Conservation (phyloP, 2,797 vertebrate genomes). For the Corythornis leucogaster region DNA sequence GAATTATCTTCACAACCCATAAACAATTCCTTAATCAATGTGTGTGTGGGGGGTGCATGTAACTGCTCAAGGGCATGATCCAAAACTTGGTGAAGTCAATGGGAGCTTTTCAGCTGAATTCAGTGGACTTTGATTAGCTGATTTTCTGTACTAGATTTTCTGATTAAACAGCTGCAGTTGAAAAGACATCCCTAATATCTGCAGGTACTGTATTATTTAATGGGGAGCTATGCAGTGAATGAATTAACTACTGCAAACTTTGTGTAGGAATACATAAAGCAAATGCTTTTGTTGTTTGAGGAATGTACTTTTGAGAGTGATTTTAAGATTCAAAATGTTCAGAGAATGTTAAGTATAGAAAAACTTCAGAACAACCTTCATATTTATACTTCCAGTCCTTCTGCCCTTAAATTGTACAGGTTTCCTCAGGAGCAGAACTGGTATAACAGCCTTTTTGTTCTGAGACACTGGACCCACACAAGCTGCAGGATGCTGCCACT, state of each 20-base stretch:
- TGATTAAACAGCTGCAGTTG: constrained; percentile 1
- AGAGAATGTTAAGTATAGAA: neutral
- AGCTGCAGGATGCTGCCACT: neutral
- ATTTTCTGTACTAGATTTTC: neutral
- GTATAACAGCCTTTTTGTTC: neutral
- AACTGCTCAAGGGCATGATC: neutral
- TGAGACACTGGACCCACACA: neutral
- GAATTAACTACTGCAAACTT: neutral
- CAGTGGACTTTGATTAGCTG: neutral
- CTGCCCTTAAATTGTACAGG: neutral
- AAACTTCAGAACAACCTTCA: neutral
- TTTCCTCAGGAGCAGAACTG: neutral
- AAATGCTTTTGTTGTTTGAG: neutral
- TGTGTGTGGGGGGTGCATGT: neutral
- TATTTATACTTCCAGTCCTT: neutral
- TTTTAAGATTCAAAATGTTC: neutral
- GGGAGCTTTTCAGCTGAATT: neutral
- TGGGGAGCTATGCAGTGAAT: neutral
- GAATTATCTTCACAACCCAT: neutral
- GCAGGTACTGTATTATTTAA: constrained; percentile 1
- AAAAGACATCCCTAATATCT: neutral
- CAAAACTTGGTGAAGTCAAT: neutral
- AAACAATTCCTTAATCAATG: neutral
- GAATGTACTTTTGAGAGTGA: neutral
- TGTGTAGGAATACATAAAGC: neutral